Conservation (phyloP, 2,113 vertebrate species). For the Pelobates fuscus region DNA sequence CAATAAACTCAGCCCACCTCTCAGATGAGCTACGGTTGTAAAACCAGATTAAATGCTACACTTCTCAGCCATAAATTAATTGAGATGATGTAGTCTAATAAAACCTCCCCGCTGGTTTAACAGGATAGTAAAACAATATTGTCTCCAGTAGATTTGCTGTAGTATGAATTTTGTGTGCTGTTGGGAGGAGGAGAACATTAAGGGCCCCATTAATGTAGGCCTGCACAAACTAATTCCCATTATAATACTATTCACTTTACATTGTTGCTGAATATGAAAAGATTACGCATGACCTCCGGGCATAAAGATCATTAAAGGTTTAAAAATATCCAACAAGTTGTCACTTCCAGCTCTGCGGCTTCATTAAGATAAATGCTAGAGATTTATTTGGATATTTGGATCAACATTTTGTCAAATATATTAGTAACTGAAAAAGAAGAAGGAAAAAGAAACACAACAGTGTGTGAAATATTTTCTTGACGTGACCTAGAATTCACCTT, state of each 20-base stretch:
- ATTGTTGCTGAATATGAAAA: neutral
- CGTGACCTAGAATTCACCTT: too few relatives aligned
- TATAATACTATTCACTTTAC: neutral
- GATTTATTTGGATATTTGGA: too few relatives aligned
- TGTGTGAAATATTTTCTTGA: too few relatives aligned
- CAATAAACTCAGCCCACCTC: neutral
- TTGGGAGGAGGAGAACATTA: neutral
- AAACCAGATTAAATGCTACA: neutral
- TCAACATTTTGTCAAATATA: too few relatives aligned
- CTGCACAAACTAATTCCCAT: neutral
- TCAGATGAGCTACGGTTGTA: neutral
- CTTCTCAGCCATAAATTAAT: neutral
- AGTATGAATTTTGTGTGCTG: conserved; percentile 5
- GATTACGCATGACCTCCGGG: too few relatives aligned
- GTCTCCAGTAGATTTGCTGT: neutral
- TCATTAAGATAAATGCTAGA: too few relatives aligned
- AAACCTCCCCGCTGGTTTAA: conserved; percentile 13
- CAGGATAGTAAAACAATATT: conserved; percentile 9
- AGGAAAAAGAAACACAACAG: too few relatives aligned
- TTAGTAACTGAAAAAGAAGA: too few relatives aligned
- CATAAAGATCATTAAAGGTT: too few relatives aligned
- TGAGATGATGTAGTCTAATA: conserved; percentile 13
- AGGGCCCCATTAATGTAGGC: neutral
- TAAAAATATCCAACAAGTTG: too few relatives aligned
- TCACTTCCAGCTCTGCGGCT: too few relatives aligned